Base-by-base conservation (phyloP, 1,140 invertebrate species). In the Ladona fulva region DNA sequence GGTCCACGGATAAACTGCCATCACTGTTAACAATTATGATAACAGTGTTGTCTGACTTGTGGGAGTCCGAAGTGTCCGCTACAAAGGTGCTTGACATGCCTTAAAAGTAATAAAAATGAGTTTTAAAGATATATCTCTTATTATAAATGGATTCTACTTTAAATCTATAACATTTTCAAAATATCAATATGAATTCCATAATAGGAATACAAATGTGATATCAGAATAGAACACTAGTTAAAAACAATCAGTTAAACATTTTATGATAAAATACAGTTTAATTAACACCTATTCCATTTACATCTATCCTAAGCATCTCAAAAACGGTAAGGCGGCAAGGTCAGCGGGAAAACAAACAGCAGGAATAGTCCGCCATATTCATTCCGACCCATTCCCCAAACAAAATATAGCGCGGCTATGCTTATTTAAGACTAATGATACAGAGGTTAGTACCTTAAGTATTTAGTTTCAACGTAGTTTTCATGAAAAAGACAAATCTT, bases 1-100 rank as follows among this genome's bases (percentile, higher is more conserved):
- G 88, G 84, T 93, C 92, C 25, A 92, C 89, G 74, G 90, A 90
- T 79, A 92, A 86, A 66, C 87, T 88, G 81, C 90, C 91, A 87
- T 92, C 91, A 84, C 92, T 91, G 82, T 90, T 90, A 82, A 92
- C 90, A 82, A 93, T 89, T 84, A 92, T 90, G 80, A 92, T 91
- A 81, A 92, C 83, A 66, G 85, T 87, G 74, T 87, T 85, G 76
- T 87, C 86, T 78, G 86, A 85, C 77, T 85, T 85, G 24, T 75
- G 24, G 16, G 24, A 42, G 24, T 75, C 74, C 1, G 74, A 75
- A 75, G 74, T 75, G 24, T 75, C 74, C 24, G 74, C 74, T 25
- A 75, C 74, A 25, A 75, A 75, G 11, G 74, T 5, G 24, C 74
- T 75, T 25, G 74, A 75, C 74, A 75, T 75, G 24, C 74, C 52